Percentiles rank a stretch among this genome's conserved stretches.
phyloP scores from a whole-genome alignment of 2,113 vertebrate species.

The Bubo scandiacus region DNA sequence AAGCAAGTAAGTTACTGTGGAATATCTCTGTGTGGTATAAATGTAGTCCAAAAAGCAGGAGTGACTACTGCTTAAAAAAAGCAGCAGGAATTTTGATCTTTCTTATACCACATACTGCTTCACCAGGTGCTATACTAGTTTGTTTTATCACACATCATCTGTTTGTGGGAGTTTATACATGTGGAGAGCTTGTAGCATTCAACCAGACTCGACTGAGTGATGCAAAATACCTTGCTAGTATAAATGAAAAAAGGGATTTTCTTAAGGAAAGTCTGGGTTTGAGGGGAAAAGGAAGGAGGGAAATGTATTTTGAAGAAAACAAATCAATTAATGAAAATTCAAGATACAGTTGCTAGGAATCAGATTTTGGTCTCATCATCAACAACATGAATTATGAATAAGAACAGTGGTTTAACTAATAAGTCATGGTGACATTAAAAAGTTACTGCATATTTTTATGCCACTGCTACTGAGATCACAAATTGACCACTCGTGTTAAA shows the following conservation, averaged over 20 bases:
- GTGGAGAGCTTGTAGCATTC: not conserved
- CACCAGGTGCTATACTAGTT: not conserved
- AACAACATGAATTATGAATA: not conserved
- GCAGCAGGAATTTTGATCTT: not conserved
- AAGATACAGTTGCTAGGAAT: not conserved
- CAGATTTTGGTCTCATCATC: not conserved
- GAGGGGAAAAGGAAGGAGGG: not conserved
- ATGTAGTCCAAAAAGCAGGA: not conserved
- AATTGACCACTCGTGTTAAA: not conserved
- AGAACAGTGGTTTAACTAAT: not conserved
- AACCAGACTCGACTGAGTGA: not conserved
- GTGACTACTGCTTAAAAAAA: not conserved
- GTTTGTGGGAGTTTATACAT: not conserved
- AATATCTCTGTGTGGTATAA: not conserved
- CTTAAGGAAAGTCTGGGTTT: not conserved
- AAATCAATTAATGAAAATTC: not conserved
- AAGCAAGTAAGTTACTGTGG: not conserved
- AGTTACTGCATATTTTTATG: not conserved
- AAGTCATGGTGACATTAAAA: not conserved
- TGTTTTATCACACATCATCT: not conserved
- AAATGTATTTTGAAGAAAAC: not conserved
- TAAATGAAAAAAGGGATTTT: not conserved
- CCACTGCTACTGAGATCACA: not conserved
- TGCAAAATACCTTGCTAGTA: not conserved
- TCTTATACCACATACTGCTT: not conserved